Evolutionary conservation across 2,888 invertebrate species (phyloP).

Genomic region (Dicycla oo): DNA sequence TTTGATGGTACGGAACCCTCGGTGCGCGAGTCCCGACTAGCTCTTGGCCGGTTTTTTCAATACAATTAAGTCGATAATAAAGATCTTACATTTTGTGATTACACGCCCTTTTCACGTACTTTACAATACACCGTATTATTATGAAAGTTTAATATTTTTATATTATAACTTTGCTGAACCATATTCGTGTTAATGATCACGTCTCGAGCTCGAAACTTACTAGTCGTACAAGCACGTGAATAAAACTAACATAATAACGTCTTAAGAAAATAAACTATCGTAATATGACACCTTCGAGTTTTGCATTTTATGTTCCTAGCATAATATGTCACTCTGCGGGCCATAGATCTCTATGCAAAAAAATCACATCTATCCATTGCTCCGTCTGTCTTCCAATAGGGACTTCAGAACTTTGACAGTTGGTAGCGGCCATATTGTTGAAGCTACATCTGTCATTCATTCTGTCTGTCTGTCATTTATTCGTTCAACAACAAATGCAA

Average conservation of each 20-base stretch:
- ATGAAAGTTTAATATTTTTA: not conserved
- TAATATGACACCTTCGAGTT: not conserved
- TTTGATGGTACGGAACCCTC: no score
- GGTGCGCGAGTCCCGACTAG: no score
- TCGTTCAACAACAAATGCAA: no score
- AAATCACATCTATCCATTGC: no score
- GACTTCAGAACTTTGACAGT: no score
- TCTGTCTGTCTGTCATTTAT: no score
- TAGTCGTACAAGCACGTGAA: not conserved
- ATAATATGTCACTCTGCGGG: not conserved
- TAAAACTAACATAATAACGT: not conserved
- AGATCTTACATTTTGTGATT: not conserved
- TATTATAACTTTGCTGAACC: not conserved
- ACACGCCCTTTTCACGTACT: not conserved
- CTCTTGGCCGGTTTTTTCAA: no score
- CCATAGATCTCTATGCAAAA: not conserved
- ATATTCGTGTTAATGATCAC: slow-evolving; percentile 10
- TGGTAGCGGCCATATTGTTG: no score
- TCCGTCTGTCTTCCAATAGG: no score
- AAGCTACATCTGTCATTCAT: no score
- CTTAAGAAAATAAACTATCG: not conserved
- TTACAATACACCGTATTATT: no score
- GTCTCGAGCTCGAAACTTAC: not conserved
- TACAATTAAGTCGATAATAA: not conserved
- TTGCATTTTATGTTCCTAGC: not conserved